Conservation (phyloP, 2,113 vertebrate genomes). For the Pseudopipra pipra region DNA sequence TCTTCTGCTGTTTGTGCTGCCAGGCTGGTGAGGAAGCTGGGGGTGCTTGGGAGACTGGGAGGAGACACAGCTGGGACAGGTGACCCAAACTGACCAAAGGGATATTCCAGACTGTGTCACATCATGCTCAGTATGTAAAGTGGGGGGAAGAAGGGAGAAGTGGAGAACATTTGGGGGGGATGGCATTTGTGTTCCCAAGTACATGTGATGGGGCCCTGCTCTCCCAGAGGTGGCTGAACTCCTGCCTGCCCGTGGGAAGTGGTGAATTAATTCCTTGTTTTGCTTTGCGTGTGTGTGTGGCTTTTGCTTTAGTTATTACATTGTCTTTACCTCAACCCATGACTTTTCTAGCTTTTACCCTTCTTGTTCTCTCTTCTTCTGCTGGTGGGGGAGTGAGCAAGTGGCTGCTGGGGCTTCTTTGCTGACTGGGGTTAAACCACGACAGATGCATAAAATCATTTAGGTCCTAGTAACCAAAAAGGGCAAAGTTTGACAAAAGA, state of each 20-base stretch:
- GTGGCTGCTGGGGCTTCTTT: neutral
- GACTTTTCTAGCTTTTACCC: neutral
- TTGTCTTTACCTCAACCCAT: neutral
- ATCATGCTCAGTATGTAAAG: no score
- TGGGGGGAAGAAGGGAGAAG: no score
- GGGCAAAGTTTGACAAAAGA: neutral
- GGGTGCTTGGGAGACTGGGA: neutral
- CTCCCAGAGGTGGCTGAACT: neutral
- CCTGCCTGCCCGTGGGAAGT: neutral
- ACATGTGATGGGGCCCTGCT: neutral
- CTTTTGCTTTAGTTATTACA: neutral
- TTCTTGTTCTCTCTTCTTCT: neutral
- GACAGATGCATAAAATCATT: neutral
- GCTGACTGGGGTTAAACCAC: neutral
- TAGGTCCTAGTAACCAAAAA: neutral
- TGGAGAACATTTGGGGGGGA: no score
- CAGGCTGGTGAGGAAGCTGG: neutral
- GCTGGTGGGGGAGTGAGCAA: neutral
- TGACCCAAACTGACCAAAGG: neutral
- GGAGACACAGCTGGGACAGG: neutral
- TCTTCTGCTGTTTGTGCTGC: neutral
- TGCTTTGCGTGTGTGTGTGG: no score
- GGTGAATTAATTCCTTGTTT: neutral
- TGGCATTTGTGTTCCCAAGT: neutral
- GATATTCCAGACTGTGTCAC: accelerated